Evolutionary conservation across 35 echinoderm and acorn worm genomes (phyloP).

Genomic region (Heliocidaris tuberculata): DNA sequence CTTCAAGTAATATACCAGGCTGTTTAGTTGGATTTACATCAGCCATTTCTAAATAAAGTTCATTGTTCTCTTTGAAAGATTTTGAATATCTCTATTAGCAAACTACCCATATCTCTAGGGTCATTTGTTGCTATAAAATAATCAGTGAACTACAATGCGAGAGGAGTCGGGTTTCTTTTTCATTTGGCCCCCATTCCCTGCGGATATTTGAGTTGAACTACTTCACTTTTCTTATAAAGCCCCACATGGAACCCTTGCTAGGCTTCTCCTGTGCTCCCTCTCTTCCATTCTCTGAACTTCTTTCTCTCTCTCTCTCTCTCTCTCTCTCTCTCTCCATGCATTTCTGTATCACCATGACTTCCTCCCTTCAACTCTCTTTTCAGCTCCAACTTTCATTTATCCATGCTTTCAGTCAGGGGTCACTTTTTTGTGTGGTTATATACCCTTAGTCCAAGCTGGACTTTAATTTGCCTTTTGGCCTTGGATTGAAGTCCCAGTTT

Average conservation of each 20-base stretch:
- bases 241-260: neutral
- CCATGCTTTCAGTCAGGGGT: neutral
- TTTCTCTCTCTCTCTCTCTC: neutral
- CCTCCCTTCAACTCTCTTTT: neutral
- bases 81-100: conserved; percentile 33
- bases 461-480: conserved; percentile 10
- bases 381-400: neutral
- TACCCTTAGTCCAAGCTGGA: neutral
- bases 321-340: neutral
- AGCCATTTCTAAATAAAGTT: neutral
- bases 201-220: conserved; percentile 20
- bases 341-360: conserved; percentile 1
- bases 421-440: neutral
- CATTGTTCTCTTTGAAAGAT: neutral
- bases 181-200: neutral
- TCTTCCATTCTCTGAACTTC: neutral
- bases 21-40: neutral
- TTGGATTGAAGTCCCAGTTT: neutral
- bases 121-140: conserved; percentile 45
- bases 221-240: neutral
- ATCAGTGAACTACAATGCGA: neutral
- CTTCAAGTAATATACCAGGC: neutral
- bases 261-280: neutral
- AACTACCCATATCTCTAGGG: neutral
- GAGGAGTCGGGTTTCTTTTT: neutral